phyloP scores from a whole-genome alignment of 2,113 vertebrate genomes.

The Chloebia gouldiae region DNA sequence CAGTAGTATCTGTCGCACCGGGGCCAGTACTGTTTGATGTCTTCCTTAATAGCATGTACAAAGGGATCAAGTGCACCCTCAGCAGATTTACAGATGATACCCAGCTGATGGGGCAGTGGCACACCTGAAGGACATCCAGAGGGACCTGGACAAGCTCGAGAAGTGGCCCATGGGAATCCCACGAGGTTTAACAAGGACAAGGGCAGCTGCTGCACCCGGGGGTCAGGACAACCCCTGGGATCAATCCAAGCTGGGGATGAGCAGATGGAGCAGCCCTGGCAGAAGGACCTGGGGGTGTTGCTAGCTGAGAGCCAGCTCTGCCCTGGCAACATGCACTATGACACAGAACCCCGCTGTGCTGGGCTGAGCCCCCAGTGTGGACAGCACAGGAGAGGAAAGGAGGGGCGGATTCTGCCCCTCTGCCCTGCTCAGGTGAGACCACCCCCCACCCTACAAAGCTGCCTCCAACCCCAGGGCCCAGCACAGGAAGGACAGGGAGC shows the following conservation, averaged over 20 bases:
- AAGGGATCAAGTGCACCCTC: neutral
- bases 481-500: neutral
- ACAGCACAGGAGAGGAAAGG: neutral
- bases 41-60: neutral
- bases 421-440: neutral
- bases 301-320: neutral
- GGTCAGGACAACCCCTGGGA: fast-evolving
- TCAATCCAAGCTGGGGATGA: neutral
- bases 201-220: fast-evolving
- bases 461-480: neutral
- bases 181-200: neutral
- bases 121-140: neutral
- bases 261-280: neutral
- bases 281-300: neutral
- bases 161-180: neutral
- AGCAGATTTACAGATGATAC: neutral
- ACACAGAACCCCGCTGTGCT: neutral
- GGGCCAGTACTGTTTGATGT: neutral
- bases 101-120: neutral
- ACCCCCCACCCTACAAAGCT: neutral
- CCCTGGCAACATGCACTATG: fast-evolving
- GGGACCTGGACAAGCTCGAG: neutral
- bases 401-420: neutral
- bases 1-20: neutral
- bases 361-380: neutral